Percentiles rank a stretch among this genome's conserved stretches.
Conservation (phyloP, 1,140 invertebrate species). For the Caerostris extrusa region DNA sequence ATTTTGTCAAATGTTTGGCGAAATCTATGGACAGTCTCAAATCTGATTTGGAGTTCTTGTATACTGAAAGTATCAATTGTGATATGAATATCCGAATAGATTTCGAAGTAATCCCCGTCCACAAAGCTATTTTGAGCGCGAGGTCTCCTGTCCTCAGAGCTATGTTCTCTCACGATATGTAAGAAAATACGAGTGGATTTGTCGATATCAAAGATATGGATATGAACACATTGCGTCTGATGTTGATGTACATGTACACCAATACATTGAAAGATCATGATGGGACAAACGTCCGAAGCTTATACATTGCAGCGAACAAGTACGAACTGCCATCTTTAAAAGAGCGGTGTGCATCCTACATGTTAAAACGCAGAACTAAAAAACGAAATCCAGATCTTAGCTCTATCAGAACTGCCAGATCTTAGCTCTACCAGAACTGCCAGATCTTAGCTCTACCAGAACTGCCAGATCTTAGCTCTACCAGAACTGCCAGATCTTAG, state of each 20-base stretch:
- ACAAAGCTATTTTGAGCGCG: neutral
- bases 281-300: neutral
- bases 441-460: too few relatives aligned
- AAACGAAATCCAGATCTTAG: too few relatives aligned
- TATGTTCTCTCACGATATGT: neutral
- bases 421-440: too few relatives aligned
- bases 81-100: neutral
- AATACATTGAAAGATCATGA: neutral
- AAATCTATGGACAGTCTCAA: neutral
- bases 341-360: neutral
- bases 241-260: neutral
- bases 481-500: too few relatives aligned
- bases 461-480: too few relatives aligned
- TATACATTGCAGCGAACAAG: neutral
- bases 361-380: too few relatives aligned
- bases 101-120: neutral
- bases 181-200: neutral
- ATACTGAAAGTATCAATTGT: neutral
- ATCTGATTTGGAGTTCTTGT: neutral
- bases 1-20: neutral
- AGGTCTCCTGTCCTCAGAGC: slow-evolving; percentile 3
- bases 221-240: neutral
- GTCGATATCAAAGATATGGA: neutral
- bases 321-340: neutral
- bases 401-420: too few relatives aligned